phyloP scores from a whole-genome alignment of 1,140 invertebrate genomes.

The Laupala kohalensis region DNA sequence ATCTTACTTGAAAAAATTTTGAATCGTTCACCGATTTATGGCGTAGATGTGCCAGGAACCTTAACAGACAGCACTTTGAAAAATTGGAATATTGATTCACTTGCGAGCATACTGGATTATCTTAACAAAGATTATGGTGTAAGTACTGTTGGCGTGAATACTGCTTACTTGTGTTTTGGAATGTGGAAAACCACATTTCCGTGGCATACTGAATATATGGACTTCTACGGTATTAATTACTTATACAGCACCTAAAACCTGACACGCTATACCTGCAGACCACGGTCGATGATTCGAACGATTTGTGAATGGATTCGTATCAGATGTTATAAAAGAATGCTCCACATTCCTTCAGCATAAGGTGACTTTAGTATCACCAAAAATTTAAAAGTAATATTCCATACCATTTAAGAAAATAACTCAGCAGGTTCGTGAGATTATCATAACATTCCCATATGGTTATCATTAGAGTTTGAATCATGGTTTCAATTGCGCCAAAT shows the following conservation, averaged over 20 bases:
- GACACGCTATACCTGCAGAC: conserved; percentile 90
- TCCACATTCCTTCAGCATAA: conserved; percentile 93
- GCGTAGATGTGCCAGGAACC: conserved; percentile 90
- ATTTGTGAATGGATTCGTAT: conserved; percentile 82
- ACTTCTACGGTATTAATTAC: conserved; percentile 98
- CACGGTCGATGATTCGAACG: conserved; percentile 85
- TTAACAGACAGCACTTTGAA: conserved; percentile 78
- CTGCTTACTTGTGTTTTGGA: conserved; percentile 97
- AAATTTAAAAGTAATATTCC: conserved; percentile 81
- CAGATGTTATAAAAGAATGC: conserved; percentile 71
- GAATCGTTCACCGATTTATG: conserved; percentile 83
- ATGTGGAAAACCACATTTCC: conserved; percentile 99
- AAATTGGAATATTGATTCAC: conserved; percentile 89
- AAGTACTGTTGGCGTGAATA: conserved; percentile 95
- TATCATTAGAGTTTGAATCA: conserved; percentile 86
- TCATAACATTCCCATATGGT: conserved; percentile 58
- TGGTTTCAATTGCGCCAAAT: conserved; percentile 97
- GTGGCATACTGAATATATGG: conserved; percentile 99
- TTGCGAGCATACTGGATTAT: conserved; percentile 88
- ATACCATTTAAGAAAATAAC: conserved; percentile 87
- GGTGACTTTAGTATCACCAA: conserved; percentile 92
- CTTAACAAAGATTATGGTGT: conserved; percentile 92
- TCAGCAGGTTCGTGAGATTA: conserved; percentile 54
- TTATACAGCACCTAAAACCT: conserved; percentile 91
- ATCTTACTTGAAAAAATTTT: conserved; percentile 95